phyloP scores from a whole-genome alignment of 2,888 invertebrate species.

The Polietes domitor region DNA sequence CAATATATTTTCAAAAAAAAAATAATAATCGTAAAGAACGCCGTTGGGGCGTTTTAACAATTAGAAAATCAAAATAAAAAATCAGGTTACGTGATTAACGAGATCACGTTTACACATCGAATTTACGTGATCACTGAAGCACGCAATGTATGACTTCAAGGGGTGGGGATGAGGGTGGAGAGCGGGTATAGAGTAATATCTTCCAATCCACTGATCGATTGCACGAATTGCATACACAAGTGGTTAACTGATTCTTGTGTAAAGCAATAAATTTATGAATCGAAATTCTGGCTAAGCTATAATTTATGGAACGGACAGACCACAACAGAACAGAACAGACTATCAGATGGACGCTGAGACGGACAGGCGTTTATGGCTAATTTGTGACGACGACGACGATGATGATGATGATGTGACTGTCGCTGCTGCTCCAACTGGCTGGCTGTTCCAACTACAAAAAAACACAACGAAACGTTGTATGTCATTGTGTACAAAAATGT shows the following conservation, averaged over 20 bases:
- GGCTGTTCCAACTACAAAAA: constrained; percentile 18
- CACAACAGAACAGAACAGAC: constrained; percentile 14
- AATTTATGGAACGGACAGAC: constrained; percentile 49
- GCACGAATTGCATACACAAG: neutral
- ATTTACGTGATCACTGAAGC: constrained; percentile 60
- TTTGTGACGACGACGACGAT: too few relatives aligned
- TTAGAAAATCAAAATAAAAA: neutral
- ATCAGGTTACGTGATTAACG: constrained; percentile 60
- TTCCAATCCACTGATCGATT: neutral
- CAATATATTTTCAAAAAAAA: neutral
- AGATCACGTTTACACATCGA: constrained; percentile 62
- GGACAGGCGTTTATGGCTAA: constrained; percentile 39
- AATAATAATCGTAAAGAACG: neutral
- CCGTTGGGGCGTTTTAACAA: neutral
- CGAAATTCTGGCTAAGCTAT: constrained; percentile 45
- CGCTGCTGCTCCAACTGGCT: too few relatives aligned
- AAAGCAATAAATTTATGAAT: constrained; percentile 48
- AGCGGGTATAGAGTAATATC: neutral
- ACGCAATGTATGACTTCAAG: constrained; percentile 22
- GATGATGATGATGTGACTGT: neutral
- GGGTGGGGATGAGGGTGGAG: neutral
- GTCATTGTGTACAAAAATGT: neutral
- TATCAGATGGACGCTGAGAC: neutral
- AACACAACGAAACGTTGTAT: constrained; percentile 39
- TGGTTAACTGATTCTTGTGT: constrained; percentile 34